Evolutionary conservation across 1,140 invertebrate species (phyloP).

Genomic region (Nephotettix cincticeps): DNA sequence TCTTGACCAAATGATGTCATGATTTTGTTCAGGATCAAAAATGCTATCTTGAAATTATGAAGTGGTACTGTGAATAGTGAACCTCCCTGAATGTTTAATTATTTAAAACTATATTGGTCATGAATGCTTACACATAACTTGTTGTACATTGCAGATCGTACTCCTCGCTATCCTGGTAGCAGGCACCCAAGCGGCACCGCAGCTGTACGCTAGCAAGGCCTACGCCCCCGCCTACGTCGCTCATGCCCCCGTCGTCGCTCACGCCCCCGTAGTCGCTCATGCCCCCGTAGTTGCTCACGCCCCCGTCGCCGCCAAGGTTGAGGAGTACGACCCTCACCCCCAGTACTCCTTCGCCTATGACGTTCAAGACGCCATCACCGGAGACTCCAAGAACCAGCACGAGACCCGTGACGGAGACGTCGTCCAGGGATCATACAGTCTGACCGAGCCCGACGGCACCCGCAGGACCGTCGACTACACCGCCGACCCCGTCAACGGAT

Average conservation of each 20-base stretch:
- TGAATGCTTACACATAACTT: no score
- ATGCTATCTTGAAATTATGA: no score
- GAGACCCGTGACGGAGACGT: slow-evolving; percentile 19
- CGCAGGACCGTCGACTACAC: slow-evolving; percentile 18
- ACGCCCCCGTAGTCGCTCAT: slow-evolving; percentile 53
- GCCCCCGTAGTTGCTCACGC: slow-evolving; percentile 40
- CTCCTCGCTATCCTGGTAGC: slow-evolving; percentile 14
- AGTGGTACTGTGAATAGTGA: no score
- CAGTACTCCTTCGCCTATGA: slow-evolving; percentile 8
- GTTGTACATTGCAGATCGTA: not conserved
- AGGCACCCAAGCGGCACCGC: not conserved
- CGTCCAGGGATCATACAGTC: slow-evolving; percentile 19
- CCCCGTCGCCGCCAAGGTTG: slow-evolving; percentile 38
- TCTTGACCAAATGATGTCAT: no score
- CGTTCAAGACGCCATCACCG: slow-evolving; percentile 27
- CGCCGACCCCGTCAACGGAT: slow-evolving; percentile 19
- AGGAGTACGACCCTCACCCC: slow-evolving; percentile 36
- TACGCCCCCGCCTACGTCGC: slow-evolving; percentile 13
- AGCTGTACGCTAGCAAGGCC: not conserved
- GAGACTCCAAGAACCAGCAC: slow-evolving; percentile 19
- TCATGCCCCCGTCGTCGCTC: slow-evolving; percentile 21
- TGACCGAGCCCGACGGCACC: slow-evolving; percentile 9
- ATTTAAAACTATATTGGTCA: no score
- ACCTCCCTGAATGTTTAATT: no score
- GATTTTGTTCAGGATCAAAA: no score